phyloP scores from a whole-genome alignment of 2,113 vertebrate genomes.

The Albula goreensis region DNA sequence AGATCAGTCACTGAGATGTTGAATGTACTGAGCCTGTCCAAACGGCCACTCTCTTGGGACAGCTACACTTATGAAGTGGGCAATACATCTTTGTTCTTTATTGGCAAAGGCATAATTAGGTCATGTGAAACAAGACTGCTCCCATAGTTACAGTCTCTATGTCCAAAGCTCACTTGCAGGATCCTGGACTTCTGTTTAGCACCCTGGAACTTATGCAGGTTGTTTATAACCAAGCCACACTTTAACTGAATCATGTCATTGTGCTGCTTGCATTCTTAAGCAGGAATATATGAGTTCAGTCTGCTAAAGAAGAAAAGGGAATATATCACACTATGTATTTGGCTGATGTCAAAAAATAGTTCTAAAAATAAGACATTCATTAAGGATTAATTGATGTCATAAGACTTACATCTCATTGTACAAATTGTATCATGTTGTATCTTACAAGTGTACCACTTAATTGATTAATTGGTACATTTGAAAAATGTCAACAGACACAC shows the following conservation, averaged over 20 bases:
- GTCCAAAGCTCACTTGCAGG: background rate
- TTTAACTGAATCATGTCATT: background rate
- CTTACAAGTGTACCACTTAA: background rate
- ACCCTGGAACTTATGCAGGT: background rate
- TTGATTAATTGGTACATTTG: background rate
- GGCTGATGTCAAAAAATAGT: too few relatives aligned
- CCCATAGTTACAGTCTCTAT: background rate
- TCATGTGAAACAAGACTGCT: constrained; percentile 1
- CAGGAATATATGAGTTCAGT: background rate
- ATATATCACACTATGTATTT: too few relatives aligned
- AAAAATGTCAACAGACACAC: background rate
- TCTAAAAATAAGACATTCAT: background rate
- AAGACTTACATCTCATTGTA: background rate
- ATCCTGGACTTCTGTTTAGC: background rate
- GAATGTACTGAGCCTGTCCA: background rate
- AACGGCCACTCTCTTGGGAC: background rate
- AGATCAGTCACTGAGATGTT: background rate
- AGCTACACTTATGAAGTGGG: background rate
- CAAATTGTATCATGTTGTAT: background rate
- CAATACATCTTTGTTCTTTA: background rate
- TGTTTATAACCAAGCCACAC: background rate
- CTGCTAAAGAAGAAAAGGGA: background rate
- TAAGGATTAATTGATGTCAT: background rate
- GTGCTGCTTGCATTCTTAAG: background rate
- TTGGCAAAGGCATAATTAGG: background rate